Evolutionary conservation across 1,140 invertebrate genomes (phyloP).

Genomic region (Pararge aegeria): DNA sequence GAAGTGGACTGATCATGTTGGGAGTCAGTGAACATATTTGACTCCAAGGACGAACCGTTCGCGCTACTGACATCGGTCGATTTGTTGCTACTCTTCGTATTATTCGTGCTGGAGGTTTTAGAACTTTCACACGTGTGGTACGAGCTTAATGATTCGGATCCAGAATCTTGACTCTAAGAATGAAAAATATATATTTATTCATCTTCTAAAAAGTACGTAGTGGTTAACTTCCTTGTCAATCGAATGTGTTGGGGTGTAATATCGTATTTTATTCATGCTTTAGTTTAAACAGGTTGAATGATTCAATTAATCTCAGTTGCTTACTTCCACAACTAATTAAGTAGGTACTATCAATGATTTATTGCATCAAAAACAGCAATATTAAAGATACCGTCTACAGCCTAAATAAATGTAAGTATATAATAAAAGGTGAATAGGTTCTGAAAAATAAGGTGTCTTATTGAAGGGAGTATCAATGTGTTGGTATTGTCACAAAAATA

Average conservation of each 20-base stretch:
- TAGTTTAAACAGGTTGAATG: neutral
- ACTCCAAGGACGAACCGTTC: constrained; percentile 58
- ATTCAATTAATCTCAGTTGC: no score
- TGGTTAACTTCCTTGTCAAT: neutral
- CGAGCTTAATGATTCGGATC: constrained; percentile 59
- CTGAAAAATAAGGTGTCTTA: no score
- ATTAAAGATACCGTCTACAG: no score
- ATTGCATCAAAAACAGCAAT: no score
- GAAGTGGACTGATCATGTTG: constrained; percentile 74
- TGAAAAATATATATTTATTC: neutral
- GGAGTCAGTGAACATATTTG: constrained; percentile 54
- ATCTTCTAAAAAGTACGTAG: neutral
- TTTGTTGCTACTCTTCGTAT: constrained; percentile 55
- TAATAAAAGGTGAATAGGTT: no score
- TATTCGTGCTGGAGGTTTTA: constrained; percentile 51
- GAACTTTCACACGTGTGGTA: constrained; percentile 77
- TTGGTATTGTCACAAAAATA: no score
- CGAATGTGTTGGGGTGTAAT: no score
- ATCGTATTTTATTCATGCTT: no score
- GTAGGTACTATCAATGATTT: no score
- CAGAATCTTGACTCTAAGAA: constrained; percentile 57
- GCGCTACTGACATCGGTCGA: constrained; percentile 58
- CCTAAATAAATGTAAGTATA: no score
- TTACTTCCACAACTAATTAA: no score
- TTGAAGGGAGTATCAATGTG: no score